phyloP scores from a whole-genome alignment of 2,888 invertebrate species.

The Physocephala rufipes region DNA sequence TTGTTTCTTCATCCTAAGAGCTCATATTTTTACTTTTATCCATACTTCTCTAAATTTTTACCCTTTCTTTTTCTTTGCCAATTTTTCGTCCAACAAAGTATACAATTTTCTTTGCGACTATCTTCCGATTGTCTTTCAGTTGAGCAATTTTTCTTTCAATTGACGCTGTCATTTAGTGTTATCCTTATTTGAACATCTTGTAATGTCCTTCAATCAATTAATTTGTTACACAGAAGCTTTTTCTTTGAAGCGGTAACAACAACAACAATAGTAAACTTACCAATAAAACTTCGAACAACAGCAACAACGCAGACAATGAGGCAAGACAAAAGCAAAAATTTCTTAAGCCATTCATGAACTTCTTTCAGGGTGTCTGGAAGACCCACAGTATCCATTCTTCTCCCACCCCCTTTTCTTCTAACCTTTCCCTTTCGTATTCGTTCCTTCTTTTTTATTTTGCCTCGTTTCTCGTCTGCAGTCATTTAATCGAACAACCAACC shows the following conservation, averaged over 20 bases:
- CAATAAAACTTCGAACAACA: constrained; percentile 25
- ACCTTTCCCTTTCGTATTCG: neutral
- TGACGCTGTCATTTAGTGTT: constrained; percentile 43
- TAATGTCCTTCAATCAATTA: constrained; percentile 51
- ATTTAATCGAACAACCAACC: constrained; percentile 12
- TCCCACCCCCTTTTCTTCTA: neutral
- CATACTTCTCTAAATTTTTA: too few relatives aligned
- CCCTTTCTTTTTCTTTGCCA: neutral
- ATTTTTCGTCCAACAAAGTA: neutral
- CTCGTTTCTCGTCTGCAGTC: constrained; percentile 3
- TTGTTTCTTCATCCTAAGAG: too few relatives aligned
- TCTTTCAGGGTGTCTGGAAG: constrained; percentile 44
- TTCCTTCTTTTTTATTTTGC: neutral
- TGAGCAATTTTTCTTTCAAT: constrained; percentile 46
- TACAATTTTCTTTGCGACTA: neutral
- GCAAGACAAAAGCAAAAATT: constrained; percentile 25
- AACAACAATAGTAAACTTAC: constrained; percentile 21
- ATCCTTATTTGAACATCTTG: constrained; percentile 47
- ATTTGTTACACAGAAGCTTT: constrained; percentile 44
- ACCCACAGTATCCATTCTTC: constrained; percentile 6
- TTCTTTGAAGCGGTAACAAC: constrained; percentile 19
- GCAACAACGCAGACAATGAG: constrained; percentile 4
- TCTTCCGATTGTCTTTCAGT: constrained; percentile 21
- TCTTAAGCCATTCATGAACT: constrained; percentile 44
- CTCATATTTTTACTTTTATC: too few relatives aligned